Conservation (phyloP, 2,113 vertebrate species). For the Cromileptes altivelis region DNA sequence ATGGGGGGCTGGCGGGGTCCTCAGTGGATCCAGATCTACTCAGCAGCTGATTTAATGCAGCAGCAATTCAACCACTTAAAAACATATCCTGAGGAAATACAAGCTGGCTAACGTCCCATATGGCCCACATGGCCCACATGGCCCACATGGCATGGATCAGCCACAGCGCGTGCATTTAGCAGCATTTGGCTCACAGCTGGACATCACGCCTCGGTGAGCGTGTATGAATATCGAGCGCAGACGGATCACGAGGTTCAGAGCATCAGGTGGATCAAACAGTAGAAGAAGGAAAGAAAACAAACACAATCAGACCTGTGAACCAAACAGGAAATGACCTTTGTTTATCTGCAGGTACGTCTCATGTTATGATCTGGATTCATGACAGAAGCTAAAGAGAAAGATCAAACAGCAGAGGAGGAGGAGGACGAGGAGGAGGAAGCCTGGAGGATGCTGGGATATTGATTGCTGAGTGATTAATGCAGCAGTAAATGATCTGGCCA, state of each 20-base stretch:
- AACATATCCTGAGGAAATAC: constrained; percentile 13
- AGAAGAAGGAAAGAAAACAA: not conserved
- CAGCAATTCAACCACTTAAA: constrained; percentile 23
- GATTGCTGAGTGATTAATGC: constrained; percentile 57
- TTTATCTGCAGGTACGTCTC: not conserved
- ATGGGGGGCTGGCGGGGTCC: not conserved
- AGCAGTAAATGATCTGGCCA: constrained; percentile 36
- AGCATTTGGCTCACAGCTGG: constrained; percentile 61
- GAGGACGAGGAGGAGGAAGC: constrained; percentile 22
- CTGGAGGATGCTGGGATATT: constrained; percentile 40
- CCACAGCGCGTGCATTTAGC: constrained; percentile 29
- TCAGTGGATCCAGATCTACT: constrained; percentile 30
- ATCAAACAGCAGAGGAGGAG: not conserved
- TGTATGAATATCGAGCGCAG: constrained; percentile 1
- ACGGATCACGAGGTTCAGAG: constrained; percentile 21
- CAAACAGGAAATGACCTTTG: too few relatives aligned
- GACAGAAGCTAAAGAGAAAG: too few relatives aligned
- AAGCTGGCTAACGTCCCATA: constrained; percentile 39
- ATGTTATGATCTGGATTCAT: too few relatives aligned
- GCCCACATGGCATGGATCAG: too few relatives aligned
- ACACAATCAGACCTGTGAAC: not conserved
- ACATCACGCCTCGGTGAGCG: constrained; percentile 24
- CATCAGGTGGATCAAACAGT: constrained; percentile 33
- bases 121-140: too few relatives aligned
- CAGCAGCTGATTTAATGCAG: constrained; percentile 23